A percentile compares a stretch with the other conserved stretches of the same genome.
phyloP scores from a whole-genome alignment of 2,797 vertebrate genomes.

The Tangara arthus region DNA sequence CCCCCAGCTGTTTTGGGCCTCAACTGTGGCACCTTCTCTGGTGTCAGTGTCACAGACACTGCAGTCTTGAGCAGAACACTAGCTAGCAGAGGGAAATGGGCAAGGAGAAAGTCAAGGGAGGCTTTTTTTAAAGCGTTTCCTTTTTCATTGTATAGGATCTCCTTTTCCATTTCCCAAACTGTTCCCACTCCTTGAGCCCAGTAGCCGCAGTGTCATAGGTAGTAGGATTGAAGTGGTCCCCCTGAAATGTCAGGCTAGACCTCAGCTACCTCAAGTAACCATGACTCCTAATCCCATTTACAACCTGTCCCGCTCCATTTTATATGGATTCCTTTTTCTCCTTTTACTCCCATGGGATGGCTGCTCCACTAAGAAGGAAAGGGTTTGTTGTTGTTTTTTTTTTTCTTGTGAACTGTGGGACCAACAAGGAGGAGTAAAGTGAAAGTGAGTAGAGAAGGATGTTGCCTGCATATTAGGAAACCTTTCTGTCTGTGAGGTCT shows the following conservation, averaged over 20 bases:
- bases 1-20: background rate
- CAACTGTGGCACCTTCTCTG: background rate
- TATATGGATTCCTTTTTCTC: background rate
- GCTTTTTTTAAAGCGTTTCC: background rate
- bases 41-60: background rate
- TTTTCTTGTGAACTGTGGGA: background rate
- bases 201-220: background rate
- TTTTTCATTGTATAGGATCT: background rate
- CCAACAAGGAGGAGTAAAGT: background rate
- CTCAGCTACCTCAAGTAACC: background rate
- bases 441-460: background rate
- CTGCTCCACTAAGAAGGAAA: background rate
- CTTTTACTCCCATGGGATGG: background rate
- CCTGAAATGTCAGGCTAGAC: background rate
- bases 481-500: conserved; percentile 31
- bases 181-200: background rate
- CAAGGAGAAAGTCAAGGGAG: background rate
- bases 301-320: background rate
- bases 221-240: background rate
- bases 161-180: background rate
- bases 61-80: background rate
- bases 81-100: background rate
- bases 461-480: conserved; percentile 24
- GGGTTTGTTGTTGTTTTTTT: background rate
- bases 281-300: conserved; percentile 12